Percentiles rank a stretch among this genome's conserved stretches.
These are phyloP conservation scores for Lagopus leucura DNA, from an alignment of 2,113 vertebrate species.

Conservation along the genomic window DNA sequence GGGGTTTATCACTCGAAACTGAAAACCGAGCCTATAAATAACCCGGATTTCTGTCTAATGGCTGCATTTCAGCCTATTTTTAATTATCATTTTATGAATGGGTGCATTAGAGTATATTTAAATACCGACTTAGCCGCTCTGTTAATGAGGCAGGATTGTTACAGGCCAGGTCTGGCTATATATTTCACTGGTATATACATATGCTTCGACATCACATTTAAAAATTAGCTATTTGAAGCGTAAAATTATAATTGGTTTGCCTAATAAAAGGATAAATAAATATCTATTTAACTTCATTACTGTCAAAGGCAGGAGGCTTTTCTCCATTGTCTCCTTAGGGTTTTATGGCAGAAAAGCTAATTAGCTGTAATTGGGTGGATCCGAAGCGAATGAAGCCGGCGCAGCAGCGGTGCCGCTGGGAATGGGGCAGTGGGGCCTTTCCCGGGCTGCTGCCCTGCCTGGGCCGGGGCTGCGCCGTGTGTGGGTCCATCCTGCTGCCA, in stretches of 20 bases:
- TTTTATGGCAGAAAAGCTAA: constrained; percentile 77
- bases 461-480: background rate
- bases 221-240: constrained; percentile 73
- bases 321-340: constrained; percentile 65
- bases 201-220: constrained; percentile 52
- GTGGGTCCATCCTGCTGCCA: background rate
- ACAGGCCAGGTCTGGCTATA: constrained; percentile 49
- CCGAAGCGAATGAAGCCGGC: constrained; percentile 46
- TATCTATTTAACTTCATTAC: constrained; percentile 82
- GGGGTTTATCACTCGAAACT: constrained; percentile 30
- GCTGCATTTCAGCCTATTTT: constrained; percentile 60
- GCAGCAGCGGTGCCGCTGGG: background rate
- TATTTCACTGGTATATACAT: constrained; percentile 35
- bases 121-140: constrained; percentile 34
- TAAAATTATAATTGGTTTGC: constrained; percentile 78
- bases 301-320: constrained; percentile 73
- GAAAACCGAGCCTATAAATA: constrained; percentile 43
- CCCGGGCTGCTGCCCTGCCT: background rate
- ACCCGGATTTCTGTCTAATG: constrained; percentile 49
- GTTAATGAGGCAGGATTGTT: constrained; percentile 67
- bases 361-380: constrained; percentile 79
- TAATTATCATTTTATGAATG: constrained; percentile 73
- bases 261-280: constrained; percentile 82
- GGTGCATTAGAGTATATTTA: constrained; percentile 72
- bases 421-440: background rate